Base-by-base conservation (phyloP, 1,140 invertebrate species). In the Drosophila suzukii region DNA sequence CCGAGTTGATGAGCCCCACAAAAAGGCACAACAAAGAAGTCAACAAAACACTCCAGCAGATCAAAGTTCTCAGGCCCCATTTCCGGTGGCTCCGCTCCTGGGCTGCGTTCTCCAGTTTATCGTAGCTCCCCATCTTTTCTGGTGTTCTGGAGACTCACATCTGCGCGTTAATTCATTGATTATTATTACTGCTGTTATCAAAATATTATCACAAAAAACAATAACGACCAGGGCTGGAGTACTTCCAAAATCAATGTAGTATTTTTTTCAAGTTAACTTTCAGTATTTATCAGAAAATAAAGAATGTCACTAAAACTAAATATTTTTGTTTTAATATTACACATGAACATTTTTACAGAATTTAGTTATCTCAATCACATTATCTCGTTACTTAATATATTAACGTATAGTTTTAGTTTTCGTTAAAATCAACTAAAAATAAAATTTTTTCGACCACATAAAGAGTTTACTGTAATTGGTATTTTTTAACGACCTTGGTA, bases 71-170 rank as follows among this genome's bases (percentile, higher is more conserved):
- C 41, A 43, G 41, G 30, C 13, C 30, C 4, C n/a, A 32, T 15
- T 17, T 51, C n/a, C 49, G 15, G 6, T 36, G 15, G 4, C 11
- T 17, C 27, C 27, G n/a, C 27, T n/a, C 20, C 17, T n/a, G 4
- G 32, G 27, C 5, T n/a, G 8, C n/a, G 6, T 34, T 13, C 20
- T 59, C 44, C 44, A 59, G 8, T 59, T 49, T 30, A 32, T 12
- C 10, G n/a, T 59, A 59, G 32, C 12, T 24, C 34, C 32, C 44
- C 57, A 59, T 59, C 10, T 36, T 49, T 20, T 15, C 17, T 34
- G n/a, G 3, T 15, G 13, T 46, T 44, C 41, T 32, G 30, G n/a
- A 15, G 8, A 6, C n/a, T 56, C 53, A 56, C 54, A 56, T 56
- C n/a, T 58, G 15, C 10, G 10, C 6, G 2, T 3, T 44, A 5